Evolutionary conservation across 2,113 vertebrate genomes (phyloP), one percentile per base, ranked within the genome.

Genomic region (Lanius collurio): DNA sequence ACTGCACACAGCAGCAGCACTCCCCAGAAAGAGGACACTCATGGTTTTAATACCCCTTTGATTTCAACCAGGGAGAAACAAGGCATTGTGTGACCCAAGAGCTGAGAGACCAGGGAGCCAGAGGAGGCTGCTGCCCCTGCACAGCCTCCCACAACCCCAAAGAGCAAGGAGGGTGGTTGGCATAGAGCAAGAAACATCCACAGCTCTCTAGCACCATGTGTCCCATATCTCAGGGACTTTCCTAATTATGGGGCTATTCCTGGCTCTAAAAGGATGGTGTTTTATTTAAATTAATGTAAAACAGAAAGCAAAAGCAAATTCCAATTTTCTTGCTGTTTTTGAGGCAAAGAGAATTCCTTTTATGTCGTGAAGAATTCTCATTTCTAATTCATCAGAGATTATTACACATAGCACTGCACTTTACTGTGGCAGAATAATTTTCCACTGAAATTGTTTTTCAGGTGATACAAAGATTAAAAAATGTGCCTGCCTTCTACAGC

Each of bases 121-220:
- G 26, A 39, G 37, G 20, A 62, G 33, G 60, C n/a, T 57, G 60
- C 68, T 77, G 71, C 15, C 26, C 7, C 68, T 35, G 55, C 8
- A 2, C 57, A 89, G 74, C 31, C 44, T 42, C 23, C n/a, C 15
- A 21, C 22, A 44, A 20, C 18, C 56, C 42, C 21, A 5, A 78
- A 50, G 39, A 75, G 62, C 22, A 59, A 70, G 10, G 49, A 63
- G 11, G 28, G 28, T 0, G 2, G 67, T 37, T 28, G 55, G 44
- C 28, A 37, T 2, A 75, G 37, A 57, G 62, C 42, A 41, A 75
- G 39, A 67, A 94, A 76, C 60, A 67, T 10, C 20, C 53, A 13
- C 0, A 0, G 21, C 21, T 69, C 46, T 62, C 35, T 23, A 86
- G 24, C 14, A 46, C 10, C 0, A 1, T 1, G 7, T 33, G 16